phyloP scores from a whole-genome alignment of 37 sponge, comb jelly and placozoan genomes.

The Cladorhizidae sp. region DNA sequence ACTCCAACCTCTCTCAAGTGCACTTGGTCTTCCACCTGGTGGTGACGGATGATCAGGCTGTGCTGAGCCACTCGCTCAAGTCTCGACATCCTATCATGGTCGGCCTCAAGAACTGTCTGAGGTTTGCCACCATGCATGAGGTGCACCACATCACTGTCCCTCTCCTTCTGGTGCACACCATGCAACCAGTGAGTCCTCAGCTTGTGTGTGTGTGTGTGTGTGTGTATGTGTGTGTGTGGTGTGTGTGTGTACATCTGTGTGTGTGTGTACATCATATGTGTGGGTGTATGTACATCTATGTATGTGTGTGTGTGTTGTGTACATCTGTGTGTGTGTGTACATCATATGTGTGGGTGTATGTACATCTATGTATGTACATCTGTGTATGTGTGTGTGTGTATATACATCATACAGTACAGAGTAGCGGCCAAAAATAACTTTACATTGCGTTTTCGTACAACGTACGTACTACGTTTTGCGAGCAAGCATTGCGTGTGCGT shows the following conservation, averaged over 20 bases:
- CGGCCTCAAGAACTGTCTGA: slow-evolving; percentile 83
- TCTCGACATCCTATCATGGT: slow-evolving; percentile 76
- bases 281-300: not conserved
- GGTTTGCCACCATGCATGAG: slow-evolving; percentile 60
- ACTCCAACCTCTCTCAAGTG: slow-evolving; percentile 93
- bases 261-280: no score
- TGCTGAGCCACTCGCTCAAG: slow-evolving; percentile 13
- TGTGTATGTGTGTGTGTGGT: no score
- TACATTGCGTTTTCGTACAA: no score
- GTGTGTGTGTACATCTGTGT: not conserved
- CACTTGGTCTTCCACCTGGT: slow-evolving; percentile 87
- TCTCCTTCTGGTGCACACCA: slow-evolving; percentile 81
- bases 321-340: not conserved
- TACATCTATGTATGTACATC: not conserved
- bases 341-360: no score
- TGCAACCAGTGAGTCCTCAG: slow-evolving; percentile 84
- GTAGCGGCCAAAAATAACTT: no score
- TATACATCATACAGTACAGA: no score
- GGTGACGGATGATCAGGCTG: slow-evolving; percentile 40
- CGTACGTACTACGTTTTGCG: no score
- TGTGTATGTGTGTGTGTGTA: not conserved
- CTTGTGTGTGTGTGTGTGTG: no score
- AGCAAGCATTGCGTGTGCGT: no score
- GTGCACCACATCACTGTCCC: slow-evolving; percentile 77
- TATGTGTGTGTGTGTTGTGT: no score